Percentiles rank a stretch among this genome's conserved stretches.
phyloP scores from a whole-genome alignment of 2,888 invertebrate species.

The Dicranocentrus wangi region DNA sequence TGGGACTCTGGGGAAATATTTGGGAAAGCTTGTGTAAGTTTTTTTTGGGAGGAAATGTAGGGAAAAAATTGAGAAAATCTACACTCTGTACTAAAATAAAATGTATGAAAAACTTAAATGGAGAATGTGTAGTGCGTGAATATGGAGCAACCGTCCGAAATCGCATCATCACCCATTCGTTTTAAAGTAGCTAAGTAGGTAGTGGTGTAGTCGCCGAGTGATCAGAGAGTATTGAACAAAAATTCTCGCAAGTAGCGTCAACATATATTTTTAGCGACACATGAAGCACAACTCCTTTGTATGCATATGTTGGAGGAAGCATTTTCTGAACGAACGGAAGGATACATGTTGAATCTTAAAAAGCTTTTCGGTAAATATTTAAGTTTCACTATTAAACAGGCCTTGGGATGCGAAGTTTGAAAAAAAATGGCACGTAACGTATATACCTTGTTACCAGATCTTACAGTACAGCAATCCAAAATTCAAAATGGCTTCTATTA shows the following conservation, averaged over 20 bases:
- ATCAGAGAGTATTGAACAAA: slow-evolving; percentile 41
- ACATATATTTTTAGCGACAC: slow-evolving; percentile 63
- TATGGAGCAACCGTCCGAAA: not conserved
- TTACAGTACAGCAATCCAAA: too few species aligned
- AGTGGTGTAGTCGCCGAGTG: not conserved
- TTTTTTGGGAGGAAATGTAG: not conserved
- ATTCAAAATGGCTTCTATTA: too few species aligned
- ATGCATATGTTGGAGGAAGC: slow-evolving; percentile 39
- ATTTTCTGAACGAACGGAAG: slow-evolving; percentile 40
- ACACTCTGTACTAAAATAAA: slow-evolving; percentile 2
- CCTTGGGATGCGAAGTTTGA: too few species aligned
- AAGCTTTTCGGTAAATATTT: slow-evolving; percentile 32
- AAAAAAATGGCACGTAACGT: too few species aligned
- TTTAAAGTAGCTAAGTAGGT: slow-evolving; percentile 16
- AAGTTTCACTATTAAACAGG: too few species aligned
- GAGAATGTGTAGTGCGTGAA: not conserved
- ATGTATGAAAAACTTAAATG: slow-evolving; percentile 9
- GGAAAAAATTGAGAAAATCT: not conserved
- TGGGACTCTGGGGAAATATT: too few species aligned
- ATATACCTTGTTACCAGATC: too few species aligned
- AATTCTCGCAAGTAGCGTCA: slow-evolving; percentile 45
- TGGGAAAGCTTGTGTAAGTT: too few species aligned
- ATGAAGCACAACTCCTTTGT: slow-evolving; percentile 4
- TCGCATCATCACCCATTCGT: slow-evolving; percentile 14
- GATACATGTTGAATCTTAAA: slow-evolving; percentile 39